Base-by-base conservation (phyloP, 1,140 invertebrate genomes). In the Thaumatotibia leucotreta region DNA sequence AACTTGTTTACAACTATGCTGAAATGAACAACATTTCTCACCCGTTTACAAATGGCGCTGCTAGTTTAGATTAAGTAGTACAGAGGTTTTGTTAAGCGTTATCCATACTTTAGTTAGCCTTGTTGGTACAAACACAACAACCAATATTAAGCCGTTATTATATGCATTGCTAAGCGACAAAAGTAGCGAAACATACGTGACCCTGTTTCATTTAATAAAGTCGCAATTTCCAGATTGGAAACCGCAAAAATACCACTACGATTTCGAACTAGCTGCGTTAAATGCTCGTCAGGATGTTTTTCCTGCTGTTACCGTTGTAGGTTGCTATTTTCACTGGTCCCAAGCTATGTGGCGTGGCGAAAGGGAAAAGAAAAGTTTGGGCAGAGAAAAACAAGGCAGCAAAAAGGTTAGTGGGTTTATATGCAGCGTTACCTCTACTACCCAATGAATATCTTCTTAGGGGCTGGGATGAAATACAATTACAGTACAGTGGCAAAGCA, bases 161-260 rank as follows among this genome's bases (percentile, higher is more conserved):
- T 58, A 58, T 58, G 52, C 22, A 11, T 58, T 58, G 52, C 52
- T 58, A 11, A 58, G 52, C 52, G 27, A 58, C 52, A 58, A 58
- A 58, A 24, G n/a, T 14, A 58, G 52, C 22, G 23, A 58, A 58
- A 58, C 52, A 31, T 58, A 58, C n/a, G 52, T 31, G 52, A 58
- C 22, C 8, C 22, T 58, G 52, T 58, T 58, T 58, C 23, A 58
- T 58, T 58, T 58, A 58, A 27, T 58, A 24, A 58, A 58, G 52
- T 58, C 27, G 2, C 23, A 58, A 58, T 58, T 58, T 58, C 52
- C 52, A 27, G n/a, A 58, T 58, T 58, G 52, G 52, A 10, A 58
- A 17, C 39, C 39, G 39, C 14, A 17, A 49, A 49, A 49, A 49
- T 49, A 49, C 39, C 39, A 49, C 39, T 14, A 14, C 39, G 39